phyloP scores from a whole-genome alignment of 2,113 vertebrate genomes.

The Syrmaticus mikado region DNA sequence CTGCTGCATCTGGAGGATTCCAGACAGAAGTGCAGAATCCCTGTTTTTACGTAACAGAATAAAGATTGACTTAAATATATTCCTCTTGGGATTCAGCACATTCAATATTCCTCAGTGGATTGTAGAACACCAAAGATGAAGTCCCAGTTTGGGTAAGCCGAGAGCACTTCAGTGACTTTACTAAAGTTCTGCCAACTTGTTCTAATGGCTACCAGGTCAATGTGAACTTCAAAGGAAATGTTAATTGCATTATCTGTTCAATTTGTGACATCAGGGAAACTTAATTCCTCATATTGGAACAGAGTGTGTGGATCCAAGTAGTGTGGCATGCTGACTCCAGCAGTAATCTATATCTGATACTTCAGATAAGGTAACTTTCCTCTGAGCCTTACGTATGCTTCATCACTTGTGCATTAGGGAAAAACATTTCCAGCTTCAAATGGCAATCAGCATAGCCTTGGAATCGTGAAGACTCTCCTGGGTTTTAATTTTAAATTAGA shows the following conservation, averaged over 20 bases:
- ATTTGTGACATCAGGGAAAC: slow-evolving; percentile 64
- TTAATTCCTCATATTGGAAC: slow-evolving; percentile 27
- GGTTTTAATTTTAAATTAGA: slow-evolving; percentile 7
- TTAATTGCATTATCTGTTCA: slow-evolving; percentile 43
- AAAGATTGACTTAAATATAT: not conserved
- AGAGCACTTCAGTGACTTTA: not conserved
- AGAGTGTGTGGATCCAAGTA: slow-evolving; percentile 1
- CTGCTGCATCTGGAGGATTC: not conserved
- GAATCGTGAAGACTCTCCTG: not conserved
- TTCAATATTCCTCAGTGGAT: not conserved
- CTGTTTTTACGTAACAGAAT: not conserved
- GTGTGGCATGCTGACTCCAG: slow-evolving; percentile 49
- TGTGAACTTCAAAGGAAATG: slow-evolving; percentile 49
- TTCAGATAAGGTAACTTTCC: slow-evolving; percentile 71
- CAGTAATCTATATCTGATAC: slow-evolving; percentile 71
- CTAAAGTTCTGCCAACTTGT: slow-evolving; percentile 22
- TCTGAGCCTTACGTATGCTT: slow-evolving; percentile 27
- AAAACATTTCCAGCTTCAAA: slow-evolving; percentile 57
- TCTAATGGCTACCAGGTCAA: slow-evolving; percentile 5
- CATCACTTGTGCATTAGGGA: slow-evolving; percentile 68
- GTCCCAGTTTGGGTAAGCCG: not conserved
- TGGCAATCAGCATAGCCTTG: slow-evolving; percentile 60
- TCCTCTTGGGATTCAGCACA: not conserved
- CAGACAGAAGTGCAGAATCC: not conserved
- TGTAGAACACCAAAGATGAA: not conserved